Evolutionary conservation across 2,113 vertebrate genomes (phyloP).

Genomic region (Puffinus mauretanicus): DNA sequence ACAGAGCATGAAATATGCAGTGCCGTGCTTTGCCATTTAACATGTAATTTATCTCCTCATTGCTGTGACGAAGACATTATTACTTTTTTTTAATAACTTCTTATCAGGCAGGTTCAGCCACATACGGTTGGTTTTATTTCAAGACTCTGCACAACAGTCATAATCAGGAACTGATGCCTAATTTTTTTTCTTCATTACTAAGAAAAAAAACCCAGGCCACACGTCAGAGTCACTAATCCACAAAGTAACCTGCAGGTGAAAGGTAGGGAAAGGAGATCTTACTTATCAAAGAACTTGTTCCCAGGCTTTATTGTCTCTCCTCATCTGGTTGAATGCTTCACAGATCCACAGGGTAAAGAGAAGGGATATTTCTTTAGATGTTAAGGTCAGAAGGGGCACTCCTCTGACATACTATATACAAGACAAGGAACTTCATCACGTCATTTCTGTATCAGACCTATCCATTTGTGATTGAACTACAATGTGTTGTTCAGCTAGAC

Average conservation of each 20-base stretch:
- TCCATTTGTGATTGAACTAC: not conserved
- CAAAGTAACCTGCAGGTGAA: not conserved
- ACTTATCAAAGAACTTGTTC: not conserved
- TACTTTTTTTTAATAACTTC: not conserved
- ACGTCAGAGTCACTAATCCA: not conserved
- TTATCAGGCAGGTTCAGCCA: constrained; percentile 38
- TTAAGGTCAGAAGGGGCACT: not conserved
- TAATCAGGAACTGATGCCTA: not conserved
- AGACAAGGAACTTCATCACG: not conserved
- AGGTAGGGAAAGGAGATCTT: not conserved
- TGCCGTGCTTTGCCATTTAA: constrained; percentile 41
- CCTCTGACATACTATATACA: not conserved
- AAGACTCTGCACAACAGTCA: not conserved
- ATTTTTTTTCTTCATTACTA: not conserved
- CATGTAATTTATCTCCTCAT: constrained; percentile 32
- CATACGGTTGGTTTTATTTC: not conserved
- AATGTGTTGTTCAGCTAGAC: not conserved
- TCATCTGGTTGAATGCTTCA: not conserved
- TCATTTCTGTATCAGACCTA: not conserved
- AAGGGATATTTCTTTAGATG: not conserved
- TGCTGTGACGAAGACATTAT: not conserved
- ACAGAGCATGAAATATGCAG: constrained; percentile 40
- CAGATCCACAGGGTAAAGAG: not conserved
- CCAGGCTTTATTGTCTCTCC: not conserved
- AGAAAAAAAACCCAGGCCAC: not conserved